A percentile compares a stretch with the other conserved stretches of the same genome.
Evolutionary conservation across 2,888 invertebrate genomes (phyloP).

Genomic region (Agrotis segetum): DNA sequence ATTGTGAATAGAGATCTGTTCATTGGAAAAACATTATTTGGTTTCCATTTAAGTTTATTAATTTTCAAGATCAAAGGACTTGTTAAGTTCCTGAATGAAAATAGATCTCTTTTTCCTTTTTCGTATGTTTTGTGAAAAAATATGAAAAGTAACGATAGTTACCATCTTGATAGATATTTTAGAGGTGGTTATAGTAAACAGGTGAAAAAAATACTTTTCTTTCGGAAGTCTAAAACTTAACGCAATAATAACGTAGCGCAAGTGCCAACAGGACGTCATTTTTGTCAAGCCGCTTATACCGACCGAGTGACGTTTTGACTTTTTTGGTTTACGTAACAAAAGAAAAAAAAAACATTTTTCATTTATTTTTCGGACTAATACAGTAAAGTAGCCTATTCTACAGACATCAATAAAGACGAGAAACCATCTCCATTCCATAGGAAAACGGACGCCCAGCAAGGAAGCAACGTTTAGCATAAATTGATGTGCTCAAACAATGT

Average conservation of each 20-base stretch:
- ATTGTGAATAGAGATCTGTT: slow-evolving; percentile 17
- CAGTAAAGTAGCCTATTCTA: too few relatives aligned
- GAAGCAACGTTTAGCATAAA: slow-evolving; percentile 63
- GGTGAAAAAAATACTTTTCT: too few relatives aligned
- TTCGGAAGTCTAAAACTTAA: too few relatives aligned
- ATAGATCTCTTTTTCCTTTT: slow-evolving; percentile 4
- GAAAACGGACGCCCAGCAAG: slow-evolving; percentile 35
- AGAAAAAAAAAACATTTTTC: too few relatives aligned
- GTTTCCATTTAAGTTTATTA: slow-evolving; percentile 30
- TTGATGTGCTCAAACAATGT: slow-evolving; percentile 68
- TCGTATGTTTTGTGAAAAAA: slow-evolving; percentile 9
- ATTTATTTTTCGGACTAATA: too few relatives aligned
- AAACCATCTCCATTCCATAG: slow-evolving; percentile 2
- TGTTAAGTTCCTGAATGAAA: slow-evolving; percentile 22
- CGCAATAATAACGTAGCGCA: too few relatives aligned
- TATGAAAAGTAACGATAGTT: slow-evolving; percentile 9
- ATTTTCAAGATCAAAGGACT: slow-evolving; percentile 45
- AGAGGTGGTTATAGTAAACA: too few relatives aligned
- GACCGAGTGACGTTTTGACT: too few relatives aligned
- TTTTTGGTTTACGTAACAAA: too few relatives aligned
- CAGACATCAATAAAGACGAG: background rate
- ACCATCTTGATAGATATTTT: background rate
- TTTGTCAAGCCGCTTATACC: too few relatives aligned
- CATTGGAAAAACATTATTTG: slow-evolving; percentile 39
- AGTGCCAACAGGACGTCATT: too few relatives aligned